Evolutionary conservation across 2,797 vertebrate species (phyloP).

Genomic region (Eptatretus atami): DNA sequence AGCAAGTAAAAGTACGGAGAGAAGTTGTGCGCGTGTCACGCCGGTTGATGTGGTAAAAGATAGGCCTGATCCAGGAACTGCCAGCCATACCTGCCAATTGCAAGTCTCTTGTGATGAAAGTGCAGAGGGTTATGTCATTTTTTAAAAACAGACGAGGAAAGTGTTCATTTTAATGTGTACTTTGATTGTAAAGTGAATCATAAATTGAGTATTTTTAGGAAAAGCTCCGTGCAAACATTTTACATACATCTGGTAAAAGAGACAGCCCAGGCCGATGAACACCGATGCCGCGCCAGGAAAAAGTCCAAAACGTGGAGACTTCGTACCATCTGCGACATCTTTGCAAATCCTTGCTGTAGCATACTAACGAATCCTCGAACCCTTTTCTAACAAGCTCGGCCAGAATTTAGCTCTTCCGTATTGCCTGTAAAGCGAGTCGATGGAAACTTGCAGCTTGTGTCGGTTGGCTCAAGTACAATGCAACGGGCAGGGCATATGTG

Average conservation of each 20-base stretch:
- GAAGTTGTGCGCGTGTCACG: slow-evolving; percentile 75
- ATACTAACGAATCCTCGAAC: too few species aligned
- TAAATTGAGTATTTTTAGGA: too few species aligned
- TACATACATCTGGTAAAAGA: slow-evolving; percentile 24
- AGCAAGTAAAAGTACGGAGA: slow-evolving; percentile 90
- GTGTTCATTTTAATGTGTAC: too few species aligned
- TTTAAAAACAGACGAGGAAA: too few species aligned
- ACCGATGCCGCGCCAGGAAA: slow-evolving; percentile 19
- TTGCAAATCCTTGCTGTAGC: too few species aligned
- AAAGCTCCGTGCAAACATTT: too few species aligned
- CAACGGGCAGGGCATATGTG: slow-evolving; percentile 37
- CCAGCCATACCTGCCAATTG: slow-evolving; percentile 32
- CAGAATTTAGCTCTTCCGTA: neutral
- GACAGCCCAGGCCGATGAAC: slow-evolving; percentile 18
- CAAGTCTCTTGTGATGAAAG: neutral
- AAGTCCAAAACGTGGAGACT: neutral
- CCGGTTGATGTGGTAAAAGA: slow-evolving; percentile 54
- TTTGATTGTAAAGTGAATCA: too few species aligned
- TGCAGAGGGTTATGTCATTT: too few species aligned
- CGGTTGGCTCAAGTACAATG: slow-evolving; percentile 17
- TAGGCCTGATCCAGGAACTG: slow-evolving; percentile 59
- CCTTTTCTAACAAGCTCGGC: neutral
- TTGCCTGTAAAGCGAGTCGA: neutral
- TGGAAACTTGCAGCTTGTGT: neutral
- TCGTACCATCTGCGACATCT: neutral